Base-by-base conservation (phyloP, 2,888 invertebrate species). In the Caenorhabditis japonica region DNA sequence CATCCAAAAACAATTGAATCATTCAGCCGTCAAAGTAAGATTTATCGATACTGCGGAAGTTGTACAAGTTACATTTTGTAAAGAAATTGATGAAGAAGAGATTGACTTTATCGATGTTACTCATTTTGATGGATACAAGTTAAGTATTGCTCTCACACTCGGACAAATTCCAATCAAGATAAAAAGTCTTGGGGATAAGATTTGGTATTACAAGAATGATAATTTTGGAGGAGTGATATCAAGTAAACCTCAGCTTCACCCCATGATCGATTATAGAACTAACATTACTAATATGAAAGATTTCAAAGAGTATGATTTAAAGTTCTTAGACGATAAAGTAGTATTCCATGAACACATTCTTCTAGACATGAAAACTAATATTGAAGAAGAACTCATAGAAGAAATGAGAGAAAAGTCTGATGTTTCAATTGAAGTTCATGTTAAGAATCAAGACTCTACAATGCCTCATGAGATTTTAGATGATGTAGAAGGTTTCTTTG, bases 381-480 rank as follows among this genome's bases (percentile, higher is more conserved):
- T 74, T 47, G 74, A 74, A 34, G 74, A 74, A 70, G 55, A 72
- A 51, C 43, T 74, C 34, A 49, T 75, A 15, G 46, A 70, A 38
- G 75, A 75, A 36, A 74, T 75, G 75, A 19, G 58, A 38, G 58
- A 78, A 71, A 77, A 77, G 51, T 39, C 78, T 52, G 69, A 78
- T 64, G 41, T 56, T n/a, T 41, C 39, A 7, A 66, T 78, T 44
- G 46, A 62, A 27, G 8, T 75, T 33, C 62, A 77, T 34, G 30
- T 62, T 46, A 77, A 52, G 70, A 70, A 46, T 51, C 78, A 78
- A 74, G 64, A 72, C 58, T 51, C 59, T 23, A 69, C 53, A 41
- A 61, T 77, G 33, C 77, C 77, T 53, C 77, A 78, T 70, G 77
- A 77, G 58, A 78, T 77, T 53, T 62, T 76, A 49, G 64, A 53